A percentile compares a stretch with the other conserved stretches of the same genome.
These are phyloP conservation scores for Adrianichthys oophorus DNA, from an alignment of 2,797 vertebrate genomes.

Conservation along the genomic window DNA sequence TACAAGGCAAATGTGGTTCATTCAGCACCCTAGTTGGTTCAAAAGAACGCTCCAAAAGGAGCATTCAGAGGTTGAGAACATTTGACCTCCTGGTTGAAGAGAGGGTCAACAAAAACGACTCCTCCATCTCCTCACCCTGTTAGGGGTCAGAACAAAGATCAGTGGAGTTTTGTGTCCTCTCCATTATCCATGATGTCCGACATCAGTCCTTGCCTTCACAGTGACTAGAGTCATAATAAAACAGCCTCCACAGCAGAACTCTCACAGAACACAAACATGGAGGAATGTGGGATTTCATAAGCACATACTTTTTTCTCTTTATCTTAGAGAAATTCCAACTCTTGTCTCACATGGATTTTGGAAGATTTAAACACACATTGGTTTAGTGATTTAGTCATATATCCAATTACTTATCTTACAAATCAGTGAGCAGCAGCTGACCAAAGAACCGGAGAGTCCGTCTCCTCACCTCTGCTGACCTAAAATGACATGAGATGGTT, in stretches of 20 bases:
- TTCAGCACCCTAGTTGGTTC: constrained; percentile 38
- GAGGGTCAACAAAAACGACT: constrained; percentile 40
- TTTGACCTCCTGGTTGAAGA: constrained; percentile 59
- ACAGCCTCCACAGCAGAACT: constrained; percentile 48
- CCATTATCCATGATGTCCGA: constrained; percentile 4
- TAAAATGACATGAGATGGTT: constrained; percentile 36
- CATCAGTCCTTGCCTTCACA: constrained; percentile 45
- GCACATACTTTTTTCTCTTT: too few species aligned
- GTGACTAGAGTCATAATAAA: constrained; percentile 76
- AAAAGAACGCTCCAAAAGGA: constrained; percentile 47
- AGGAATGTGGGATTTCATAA: constrained; percentile 7
- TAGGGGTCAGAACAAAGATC: constrained; percentile 44
- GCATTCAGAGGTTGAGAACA: constrained; percentile 48
- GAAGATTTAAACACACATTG: constrained; percentile 12
- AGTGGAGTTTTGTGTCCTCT: constrained; percentile 8
- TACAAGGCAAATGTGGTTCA: constrained; percentile 24
- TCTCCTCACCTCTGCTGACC: constrained; percentile 37
- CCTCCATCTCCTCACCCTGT: constrained; percentile 25
- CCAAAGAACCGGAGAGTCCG: constrained; percentile 19
- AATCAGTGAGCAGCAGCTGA: constrained; percentile 5
- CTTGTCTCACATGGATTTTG: background rate
- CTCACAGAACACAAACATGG: background rate
- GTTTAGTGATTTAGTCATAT: background rate
- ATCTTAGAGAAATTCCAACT: too few species aligned
- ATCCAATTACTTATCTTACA: background rate